Conservation (phyloP, 2,113 vertebrate genomes). For the Pteronura brasiliensis region DNA sequence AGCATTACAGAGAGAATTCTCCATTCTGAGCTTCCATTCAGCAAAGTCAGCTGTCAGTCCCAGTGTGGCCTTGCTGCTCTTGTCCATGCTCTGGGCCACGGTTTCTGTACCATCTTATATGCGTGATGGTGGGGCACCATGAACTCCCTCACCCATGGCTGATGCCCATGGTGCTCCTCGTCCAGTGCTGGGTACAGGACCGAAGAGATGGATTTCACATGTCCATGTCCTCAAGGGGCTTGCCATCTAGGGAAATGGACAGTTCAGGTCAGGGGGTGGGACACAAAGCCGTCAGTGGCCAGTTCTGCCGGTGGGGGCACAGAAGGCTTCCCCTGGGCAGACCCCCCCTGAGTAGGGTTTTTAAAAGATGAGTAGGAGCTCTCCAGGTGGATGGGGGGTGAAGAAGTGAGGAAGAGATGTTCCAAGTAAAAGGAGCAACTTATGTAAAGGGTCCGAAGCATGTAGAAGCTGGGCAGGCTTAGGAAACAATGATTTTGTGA, state of each 20-base stretch:
- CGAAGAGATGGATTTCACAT: background rate
- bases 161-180: background rate
- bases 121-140: no score
- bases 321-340: background rate
- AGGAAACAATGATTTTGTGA: background rate
- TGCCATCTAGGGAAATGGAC: background rate
- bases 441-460: background rate
- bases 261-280: background rate
- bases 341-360: background rate
- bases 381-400: background rate
- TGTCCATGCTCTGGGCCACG: background rate
- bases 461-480: background rate
- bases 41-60: background rate
- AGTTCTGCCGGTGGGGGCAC: background rate
- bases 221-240: background rate
- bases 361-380: background rate
- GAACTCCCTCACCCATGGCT: background rate
- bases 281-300: background rate
- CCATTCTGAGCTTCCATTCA: background rate
- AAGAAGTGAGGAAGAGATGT: background rate
- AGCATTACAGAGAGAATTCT: background rate
- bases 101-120: background rate
- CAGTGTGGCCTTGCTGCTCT: background rate
- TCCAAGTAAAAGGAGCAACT: background rate
- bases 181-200: background rate